Conservation (phyloP, 1,140 invertebrate genomes). For the Panulirus ornatus region DNA sequence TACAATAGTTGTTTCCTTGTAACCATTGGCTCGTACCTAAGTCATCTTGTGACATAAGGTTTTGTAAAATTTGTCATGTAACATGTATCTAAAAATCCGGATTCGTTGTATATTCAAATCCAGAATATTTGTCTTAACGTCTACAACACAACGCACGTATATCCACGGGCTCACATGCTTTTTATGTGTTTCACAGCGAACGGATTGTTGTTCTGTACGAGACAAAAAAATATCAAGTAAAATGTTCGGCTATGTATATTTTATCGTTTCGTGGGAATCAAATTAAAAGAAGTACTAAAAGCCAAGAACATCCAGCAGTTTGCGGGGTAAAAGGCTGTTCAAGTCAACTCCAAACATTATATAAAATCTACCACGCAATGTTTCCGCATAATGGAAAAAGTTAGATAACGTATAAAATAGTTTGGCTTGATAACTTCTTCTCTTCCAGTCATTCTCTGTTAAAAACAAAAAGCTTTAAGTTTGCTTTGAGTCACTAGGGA, state of each 20-base stretch:
- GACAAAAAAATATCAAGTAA: no score
- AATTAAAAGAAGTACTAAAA: background rate
- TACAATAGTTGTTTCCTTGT: no score
- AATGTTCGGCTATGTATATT: background rate
- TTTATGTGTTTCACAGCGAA: no score
- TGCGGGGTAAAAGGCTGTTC: constrained; percentile 15
- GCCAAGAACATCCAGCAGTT: background rate
- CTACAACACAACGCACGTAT: no score
- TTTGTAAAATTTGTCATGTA: no score
- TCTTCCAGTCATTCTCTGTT: constrained; percentile 22
- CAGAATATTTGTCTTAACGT: no score
- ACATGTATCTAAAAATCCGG: no score
- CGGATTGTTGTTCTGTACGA: no score
- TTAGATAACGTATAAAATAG: constrained; percentile 51
- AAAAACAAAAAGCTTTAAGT: constrained; percentile 27
- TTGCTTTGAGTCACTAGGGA: background rate
- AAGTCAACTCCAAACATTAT: constrained; percentile 44
- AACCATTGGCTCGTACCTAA: no score
- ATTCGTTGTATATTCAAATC: no score
- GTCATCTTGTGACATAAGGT: no score
- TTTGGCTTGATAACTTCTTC: constrained; percentile 34
- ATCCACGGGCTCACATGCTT: no score
- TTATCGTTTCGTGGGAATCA: background rate
- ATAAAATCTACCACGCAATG: constrained; percentile 39
- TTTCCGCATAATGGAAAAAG: constrained; percentile 51